Percentiles rank a stretch among this genome's conserved stretches.
Evolutionary conservation across 2,797 vertebrate genomes (phyloP).

Genomic region (Coregonus sp.): DNA sequence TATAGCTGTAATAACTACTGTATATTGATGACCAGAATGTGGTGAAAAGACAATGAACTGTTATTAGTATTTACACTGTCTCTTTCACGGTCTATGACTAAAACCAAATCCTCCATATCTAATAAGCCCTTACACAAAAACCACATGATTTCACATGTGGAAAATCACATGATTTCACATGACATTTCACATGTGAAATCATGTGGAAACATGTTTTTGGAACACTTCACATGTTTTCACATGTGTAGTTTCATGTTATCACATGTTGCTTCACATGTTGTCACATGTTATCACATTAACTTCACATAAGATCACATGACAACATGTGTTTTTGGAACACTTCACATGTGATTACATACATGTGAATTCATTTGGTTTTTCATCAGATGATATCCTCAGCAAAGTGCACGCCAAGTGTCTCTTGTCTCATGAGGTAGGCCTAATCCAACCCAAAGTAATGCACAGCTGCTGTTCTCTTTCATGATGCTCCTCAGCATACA

Average conservation of each 20-base stretch:
- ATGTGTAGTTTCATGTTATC: too few species aligned
- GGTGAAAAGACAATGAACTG: not conserved
- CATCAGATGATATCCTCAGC: not conserved
- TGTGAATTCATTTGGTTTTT: too few species aligned
- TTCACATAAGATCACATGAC: too few species aligned
- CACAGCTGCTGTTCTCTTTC: not conserved
- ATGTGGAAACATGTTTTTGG: too few species aligned
- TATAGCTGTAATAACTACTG: not conserved
- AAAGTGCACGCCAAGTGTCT: not conserved
- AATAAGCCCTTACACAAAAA: not conserved
- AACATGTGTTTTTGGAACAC: too few species aligned
- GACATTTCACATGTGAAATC: too few species aligned
- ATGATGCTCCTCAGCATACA: constrained; percentile 25
- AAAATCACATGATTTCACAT: too few species aligned
- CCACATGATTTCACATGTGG: too few species aligned
- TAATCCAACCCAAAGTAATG: constrained; percentile 1
- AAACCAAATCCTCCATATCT: not conserved
- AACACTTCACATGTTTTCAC: too few species aligned
- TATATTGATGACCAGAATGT: not conserved
- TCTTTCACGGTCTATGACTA: not conserved
- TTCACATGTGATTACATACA: too few species aligned
- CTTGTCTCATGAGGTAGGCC: not conserved
- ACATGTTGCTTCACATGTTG: too few species aligned
- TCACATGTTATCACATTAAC: too few species aligned
- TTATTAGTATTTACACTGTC: not conserved